phyloP scores from a whole-genome alignment of 2,113 vertebrate species.

The Dunckerocampus dactyliophorus region DNA sequence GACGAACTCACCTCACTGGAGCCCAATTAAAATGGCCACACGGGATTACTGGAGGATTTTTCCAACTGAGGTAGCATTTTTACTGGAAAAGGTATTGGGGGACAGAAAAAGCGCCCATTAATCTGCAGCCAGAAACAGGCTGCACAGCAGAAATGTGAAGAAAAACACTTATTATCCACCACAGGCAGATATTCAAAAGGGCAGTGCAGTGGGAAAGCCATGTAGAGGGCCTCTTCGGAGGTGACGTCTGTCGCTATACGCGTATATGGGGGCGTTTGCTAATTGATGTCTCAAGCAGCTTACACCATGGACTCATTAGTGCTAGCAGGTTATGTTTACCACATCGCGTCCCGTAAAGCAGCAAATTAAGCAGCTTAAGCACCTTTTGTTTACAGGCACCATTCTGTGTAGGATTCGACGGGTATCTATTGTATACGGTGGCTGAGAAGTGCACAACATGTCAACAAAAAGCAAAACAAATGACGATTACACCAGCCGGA shows the following conservation, averaged over 20 bases:
- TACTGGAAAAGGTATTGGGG: constrained; percentile 31
- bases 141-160: constrained; percentile 28
- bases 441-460: too few relatives aligned
- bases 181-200: constrained; percentile 34
- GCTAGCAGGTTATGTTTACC: constrained; percentile 40
- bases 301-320: constrained; percentile 36
- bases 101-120: constrained; percentile 24
- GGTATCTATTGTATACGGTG: background rate
- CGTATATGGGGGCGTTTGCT: constrained; percentile 29
- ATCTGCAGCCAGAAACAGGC: constrained; percentile 30
- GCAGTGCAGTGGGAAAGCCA: constrained; percentile 14
- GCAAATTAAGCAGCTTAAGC: constrained; percentile 44
- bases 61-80: constrained; percentile 20
- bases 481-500: too few relatives aligned
- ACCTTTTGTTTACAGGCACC: constrained; percentile 36
- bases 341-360: constrained; percentile 20
- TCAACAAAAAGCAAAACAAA: too few relatives aligned
- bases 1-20: constrained; percentile 32
- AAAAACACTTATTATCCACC: constrained; percentile 31
- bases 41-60: constrained; percentile 33
- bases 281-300: constrained; percentile 30
- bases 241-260: constrained; percentile 12
- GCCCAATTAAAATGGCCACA: constrained; percentile 62
- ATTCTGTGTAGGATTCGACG: constrained; percentile 21
- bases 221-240: constrained; percentile 20